Evolutionary conservation across 2,113 vertebrate genomes (phyloP).

Genomic region (Carassius auratus): DNA sequence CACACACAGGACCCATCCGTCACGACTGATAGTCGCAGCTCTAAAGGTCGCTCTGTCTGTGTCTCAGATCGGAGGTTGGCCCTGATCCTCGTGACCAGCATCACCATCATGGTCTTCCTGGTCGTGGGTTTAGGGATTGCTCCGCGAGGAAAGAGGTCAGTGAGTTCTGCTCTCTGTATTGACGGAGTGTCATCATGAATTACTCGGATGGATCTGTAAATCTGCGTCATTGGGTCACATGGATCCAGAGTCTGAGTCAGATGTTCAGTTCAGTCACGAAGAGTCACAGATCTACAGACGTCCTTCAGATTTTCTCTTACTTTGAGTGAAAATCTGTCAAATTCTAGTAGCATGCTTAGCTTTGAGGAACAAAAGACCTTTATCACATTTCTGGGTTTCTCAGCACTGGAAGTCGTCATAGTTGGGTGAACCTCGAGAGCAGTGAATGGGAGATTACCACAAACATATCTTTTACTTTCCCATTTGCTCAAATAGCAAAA

Average conservation of each 20-base stretch:
- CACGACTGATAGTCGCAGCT: background rate
- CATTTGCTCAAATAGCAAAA: too few species aligned
- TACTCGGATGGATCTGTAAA: background rate
- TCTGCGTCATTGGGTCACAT: background rate
- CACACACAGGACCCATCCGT: background rate
- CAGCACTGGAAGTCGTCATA: too few species aligned
- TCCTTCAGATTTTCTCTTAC: background rate
- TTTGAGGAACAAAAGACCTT: background rate
- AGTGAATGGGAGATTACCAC: too few species aligned
- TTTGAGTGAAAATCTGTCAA: background rate
- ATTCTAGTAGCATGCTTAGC: background rate
- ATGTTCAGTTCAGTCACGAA: background rate
- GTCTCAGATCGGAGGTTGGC: conserved; percentile 67
- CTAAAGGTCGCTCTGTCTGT: background rate
- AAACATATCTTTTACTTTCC: too few species aligned
- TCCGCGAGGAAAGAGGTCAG: conserved; percentile 73
- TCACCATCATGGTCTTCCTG: conserved; percentile 64
- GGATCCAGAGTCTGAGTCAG: background rate
- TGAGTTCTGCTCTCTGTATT: background rate
- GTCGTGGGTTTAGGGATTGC: conserved; percentile 64
- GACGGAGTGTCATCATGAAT: background rate
- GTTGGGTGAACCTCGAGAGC: too few species aligned
- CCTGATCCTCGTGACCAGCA: conserved; percentile 63
- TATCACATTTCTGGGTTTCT: too few species aligned
- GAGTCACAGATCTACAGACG: background rate